Evolutionary conservation across 1,140 invertebrate genomes (phyloP).

Genomic region (Paralvinella palmiformis): DNA sequence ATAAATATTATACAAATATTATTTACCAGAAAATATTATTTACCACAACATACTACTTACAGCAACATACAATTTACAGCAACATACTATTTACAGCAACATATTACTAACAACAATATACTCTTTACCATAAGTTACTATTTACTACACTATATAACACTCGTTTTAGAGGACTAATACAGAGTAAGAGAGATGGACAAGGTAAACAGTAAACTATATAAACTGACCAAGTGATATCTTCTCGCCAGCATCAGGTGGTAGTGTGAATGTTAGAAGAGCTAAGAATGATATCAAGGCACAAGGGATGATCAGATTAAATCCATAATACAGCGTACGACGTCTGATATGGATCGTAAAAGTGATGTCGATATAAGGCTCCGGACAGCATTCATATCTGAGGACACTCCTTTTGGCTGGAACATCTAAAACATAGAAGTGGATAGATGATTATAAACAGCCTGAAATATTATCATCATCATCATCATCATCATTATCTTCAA

Average conservation of each 20-base stretch:
- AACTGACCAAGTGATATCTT: conserved; percentile 55
- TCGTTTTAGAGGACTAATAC: no score
- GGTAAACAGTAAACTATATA: no score
- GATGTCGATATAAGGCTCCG: conserved; percentile 48
- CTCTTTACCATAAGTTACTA: no score
- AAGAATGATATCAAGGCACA: conserved; percentile 96
- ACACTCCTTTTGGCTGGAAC: conserved; percentile 41
- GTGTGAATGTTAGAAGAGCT: conserved; percentile 92
- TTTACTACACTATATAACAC: no score
- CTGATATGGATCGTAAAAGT: conserved; percentile 72
- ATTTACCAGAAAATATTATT: no score
- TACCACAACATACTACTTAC: no score
- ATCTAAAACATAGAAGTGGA: conserved; percentile 30
- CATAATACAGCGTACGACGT: conserved; percentile 94
- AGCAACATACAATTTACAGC: no score
- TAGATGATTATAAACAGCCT: not conserved
- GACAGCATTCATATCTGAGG: conserved; percentile 53
- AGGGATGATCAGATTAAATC: conserved; percentile 98
- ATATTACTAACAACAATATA: no score
- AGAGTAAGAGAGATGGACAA: no score
- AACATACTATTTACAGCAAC: no score
- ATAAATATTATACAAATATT: no score
- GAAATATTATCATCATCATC: not conserved
- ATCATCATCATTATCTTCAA: not conserved
- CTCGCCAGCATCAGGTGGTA: conserved; percentile 96